A percentile compares a stretch with the other conserved stretches of the same genome.
phyloP scores from a whole-genome alignment of 2,888 invertebrate genomes.

The Apantesis nais region DNA sequence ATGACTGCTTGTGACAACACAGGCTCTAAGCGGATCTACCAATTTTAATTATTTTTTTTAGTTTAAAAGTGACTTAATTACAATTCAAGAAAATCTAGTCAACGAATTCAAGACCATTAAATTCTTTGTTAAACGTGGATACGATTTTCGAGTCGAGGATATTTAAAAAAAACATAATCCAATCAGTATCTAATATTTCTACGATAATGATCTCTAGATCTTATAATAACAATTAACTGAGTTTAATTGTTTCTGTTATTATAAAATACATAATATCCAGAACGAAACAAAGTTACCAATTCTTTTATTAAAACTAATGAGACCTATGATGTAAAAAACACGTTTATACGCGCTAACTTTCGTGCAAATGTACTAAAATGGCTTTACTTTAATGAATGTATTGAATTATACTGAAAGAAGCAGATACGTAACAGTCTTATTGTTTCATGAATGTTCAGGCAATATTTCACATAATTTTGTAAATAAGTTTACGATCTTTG shows the following conservation, averaged over 20 bases:
- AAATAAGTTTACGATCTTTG: background rate
- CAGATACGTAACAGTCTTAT: background rate
- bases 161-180: background rate
- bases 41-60: too few relatives aligned
- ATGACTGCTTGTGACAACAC: background rate
- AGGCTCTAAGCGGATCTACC: too few relatives aligned
- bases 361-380: background rate
- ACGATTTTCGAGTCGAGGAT: background rate
- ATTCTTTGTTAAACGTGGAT: background rate
- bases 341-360: background rate
- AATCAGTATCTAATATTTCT: background rate
- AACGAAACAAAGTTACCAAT: background rate
- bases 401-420: background rate
- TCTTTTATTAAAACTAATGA: background rate
- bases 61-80: too few relatives aligned
- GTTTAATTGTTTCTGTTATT: background rate
- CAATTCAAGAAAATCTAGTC: background rate
- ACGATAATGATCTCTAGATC: background rate
- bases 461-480: background rate
- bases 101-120: background rate
- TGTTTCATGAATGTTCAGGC: background rate
- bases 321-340: background rate
- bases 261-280: background rate
- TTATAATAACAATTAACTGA: background rate
- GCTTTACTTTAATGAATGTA: background rate